Evolutionary conservation across 2,797 vertebrate species (phyloP).

Genomic region (Chaunax sp.): DNA sequence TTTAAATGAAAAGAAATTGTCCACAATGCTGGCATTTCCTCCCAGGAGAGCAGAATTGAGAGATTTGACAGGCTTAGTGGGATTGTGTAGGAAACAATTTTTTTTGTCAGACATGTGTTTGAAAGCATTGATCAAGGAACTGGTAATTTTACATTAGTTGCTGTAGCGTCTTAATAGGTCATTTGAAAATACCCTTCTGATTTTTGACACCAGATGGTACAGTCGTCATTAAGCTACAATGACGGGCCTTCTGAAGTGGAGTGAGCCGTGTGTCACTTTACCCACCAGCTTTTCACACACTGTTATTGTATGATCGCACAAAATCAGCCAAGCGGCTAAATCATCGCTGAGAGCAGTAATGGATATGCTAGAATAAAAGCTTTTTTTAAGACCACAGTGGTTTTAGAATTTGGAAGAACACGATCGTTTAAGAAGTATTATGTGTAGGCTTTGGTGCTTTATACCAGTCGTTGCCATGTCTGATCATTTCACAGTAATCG

Average conservation of each 20-base stretch:
- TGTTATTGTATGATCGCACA: slow-evolving; percentile 45
- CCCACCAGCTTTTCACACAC: slow-evolving; percentile 52
- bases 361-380: slow-evolving; percentile 7
- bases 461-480: background rate
- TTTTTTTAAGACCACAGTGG: background rate
- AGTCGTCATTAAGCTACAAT: slow-evolving; percentile 39
- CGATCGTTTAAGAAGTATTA: background rate
- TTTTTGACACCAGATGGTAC: slow-evolving; percentile 63
- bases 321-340: slow-evolving; percentile 31
- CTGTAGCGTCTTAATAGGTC: slow-evolving; percentile 37
- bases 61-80: slow-evolving; percentile 59
- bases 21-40: slow-evolving; percentile 30
- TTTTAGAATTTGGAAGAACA: slow-evolving; percentile 7
- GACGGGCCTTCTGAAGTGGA: slow-evolving; percentile 48
- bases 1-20: slow-evolving; percentile 35
- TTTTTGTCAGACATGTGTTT: slow-evolving; percentile 44
- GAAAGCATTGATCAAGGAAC: slow-evolving; percentile 41
- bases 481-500: background rate
- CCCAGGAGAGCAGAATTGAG: slow-evolving; percentile 33
- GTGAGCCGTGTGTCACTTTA: slow-evolving; percentile 41
- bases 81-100: slow-evolving; percentile 51
- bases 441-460: background rate
- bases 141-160: slow-evolving; percentile 33
- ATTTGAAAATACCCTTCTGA: slow-evolving; percentile 29
- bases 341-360: slow-evolving; percentile 9